Evolutionary conservation across 2,888 invertebrate genomes (phyloP).

Genomic region (Apantesis nais): DNA sequence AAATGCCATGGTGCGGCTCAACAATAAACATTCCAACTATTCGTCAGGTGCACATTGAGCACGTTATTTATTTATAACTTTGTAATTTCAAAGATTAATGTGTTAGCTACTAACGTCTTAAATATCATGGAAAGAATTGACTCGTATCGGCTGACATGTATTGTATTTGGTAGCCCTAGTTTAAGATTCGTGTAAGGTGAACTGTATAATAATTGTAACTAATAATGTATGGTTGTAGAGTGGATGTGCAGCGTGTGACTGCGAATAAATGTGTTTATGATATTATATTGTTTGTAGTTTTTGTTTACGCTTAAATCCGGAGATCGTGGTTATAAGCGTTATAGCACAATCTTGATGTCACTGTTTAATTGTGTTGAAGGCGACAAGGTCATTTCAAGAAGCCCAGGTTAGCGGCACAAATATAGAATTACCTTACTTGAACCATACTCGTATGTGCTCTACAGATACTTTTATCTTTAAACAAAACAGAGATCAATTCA

Average conservation of each 20-base stretch:
- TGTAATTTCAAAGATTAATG: conserved; percentile 28
- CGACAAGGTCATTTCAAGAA: conserved; percentile 24
- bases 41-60: conserved; percentile 60
- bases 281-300: conserved; percentile 70
- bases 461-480: neutral
- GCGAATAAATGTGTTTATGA: conserved; percentile 81
- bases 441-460: neutral
- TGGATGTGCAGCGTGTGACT: conserved; percentile 66
- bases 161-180: conserved; percentile 35
- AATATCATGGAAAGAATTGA: conserved; percentile 17
- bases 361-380: conserved; percentile 29
- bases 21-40: conserved; percentile 77
- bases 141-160: conserved; percentile 23
- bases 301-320: conserved; percentile 58
- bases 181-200: conserved; percentile 43
- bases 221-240: conserved; percentile 66
- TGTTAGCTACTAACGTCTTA: conserved; percentile 32
- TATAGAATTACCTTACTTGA: conserved; percentile 9
- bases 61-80: conserved; percentile 63
- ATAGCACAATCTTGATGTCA: conserved; percentile 31
- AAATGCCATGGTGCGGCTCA: conserved; percentile 67
- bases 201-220: conserved; percentile 59
- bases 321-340: conserved; percentile 42
- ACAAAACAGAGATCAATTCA: neutral
- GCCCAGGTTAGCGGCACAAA: conserved; percentile 22